phyloP scores from a whole-genome alignment of 2,888 invertebrate species.

The Macropis europaea region DNA sequence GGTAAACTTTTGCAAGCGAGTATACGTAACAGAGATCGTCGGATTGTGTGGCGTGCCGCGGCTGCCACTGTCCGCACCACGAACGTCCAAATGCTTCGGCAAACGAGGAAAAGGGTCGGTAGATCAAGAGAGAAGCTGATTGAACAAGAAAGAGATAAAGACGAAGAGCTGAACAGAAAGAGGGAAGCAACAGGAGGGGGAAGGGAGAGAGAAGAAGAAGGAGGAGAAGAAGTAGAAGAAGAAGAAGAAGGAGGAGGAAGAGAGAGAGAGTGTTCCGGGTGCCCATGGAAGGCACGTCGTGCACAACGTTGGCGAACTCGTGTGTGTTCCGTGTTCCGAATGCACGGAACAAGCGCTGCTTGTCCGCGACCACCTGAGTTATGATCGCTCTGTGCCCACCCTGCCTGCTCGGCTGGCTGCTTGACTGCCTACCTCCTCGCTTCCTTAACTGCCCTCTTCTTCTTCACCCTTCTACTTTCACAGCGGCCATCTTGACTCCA shows the following conservation, averaged over 20 bases:
- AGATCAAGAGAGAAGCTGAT: constrained; percentile 26
- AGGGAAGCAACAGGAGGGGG: constrained; percentile 3
- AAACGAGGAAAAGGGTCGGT: constrained; percentile 9
- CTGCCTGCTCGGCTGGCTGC: constrained; percentile 66
- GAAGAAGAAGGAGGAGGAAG: constrained; percentile 11
- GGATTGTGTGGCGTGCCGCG: constrained; percentile 66
- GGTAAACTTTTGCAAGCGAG: constrained; percentile 53
- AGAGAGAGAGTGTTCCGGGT: constrained; percentile 48
- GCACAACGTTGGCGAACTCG: constrained; percentile 65
- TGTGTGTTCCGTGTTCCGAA: constrained; percentile 74
- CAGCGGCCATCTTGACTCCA: constrained; percentile 70
- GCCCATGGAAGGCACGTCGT: constrained; percentile 60
- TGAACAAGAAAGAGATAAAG: constrained; percentile 40
- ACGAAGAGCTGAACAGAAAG: constrained; percentile 24
- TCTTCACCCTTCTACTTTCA: constrained; percentile 57
- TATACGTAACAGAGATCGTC: constrained; percentile 59
- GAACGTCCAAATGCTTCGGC: constrained; percentile 54
- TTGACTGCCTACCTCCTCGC: constrained; percentile 61
- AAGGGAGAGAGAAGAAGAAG: constrained; percentile 11
- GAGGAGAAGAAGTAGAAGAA: constrained; percentile 26
- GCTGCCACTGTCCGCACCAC: constrained; percentile 66
- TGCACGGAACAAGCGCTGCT: constrained; percentile 74
- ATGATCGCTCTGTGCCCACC: constrained; percentile 74
- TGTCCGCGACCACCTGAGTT: constrained; percentile 75
- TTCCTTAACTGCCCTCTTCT: constrained; percentile 53